Evolutionary conservation across 2,113 vertebrate species (phyloP).

Genomic region (Pelobates fuscus): DNA sequence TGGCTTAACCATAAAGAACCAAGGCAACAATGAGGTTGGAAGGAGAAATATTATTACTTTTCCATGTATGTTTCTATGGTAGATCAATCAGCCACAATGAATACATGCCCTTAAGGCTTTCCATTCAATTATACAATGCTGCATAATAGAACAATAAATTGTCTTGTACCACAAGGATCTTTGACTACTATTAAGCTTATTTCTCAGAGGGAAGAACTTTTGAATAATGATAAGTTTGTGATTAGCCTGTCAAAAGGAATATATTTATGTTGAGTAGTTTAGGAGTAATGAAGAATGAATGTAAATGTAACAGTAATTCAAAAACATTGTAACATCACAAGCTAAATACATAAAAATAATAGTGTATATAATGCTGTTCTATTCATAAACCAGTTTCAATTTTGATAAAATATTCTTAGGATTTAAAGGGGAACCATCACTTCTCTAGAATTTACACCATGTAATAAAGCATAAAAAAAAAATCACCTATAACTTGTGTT

Average conservation of each 20-base stretch:
- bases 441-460: too few relatives aligned
- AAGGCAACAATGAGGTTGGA: neutral
- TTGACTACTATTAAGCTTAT: neutral
- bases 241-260: neutral
- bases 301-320: too few relatives aligned
- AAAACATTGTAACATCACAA: too few relatives aligned
- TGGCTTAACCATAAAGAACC: neutral
- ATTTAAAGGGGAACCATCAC: too few relatives aligned
- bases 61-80: neutral
- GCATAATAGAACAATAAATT: neutral
- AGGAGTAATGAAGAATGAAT: too few relatives aligned
- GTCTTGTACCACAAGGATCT: neutral
- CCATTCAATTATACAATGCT: neutral
- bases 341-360: too few relatives aligned
- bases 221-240: neutral
- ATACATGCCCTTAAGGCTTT: neutral
- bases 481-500: too few relatives aligned
- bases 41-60: neutral
- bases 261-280: neutral
- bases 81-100: neutral
- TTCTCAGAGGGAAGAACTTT: too few relatives aligned
- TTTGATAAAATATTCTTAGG: too few relatives aligned
- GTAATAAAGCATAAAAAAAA: too few relatives aligned
- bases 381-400: too few relatives aligned
- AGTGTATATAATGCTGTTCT: too few relatives aligned